These are phyloP conservation scores for Neogobius melanostomus DNA, from an alignment of 2,113 vertebrate genomes.

Conservation along the genomic window DNA sequence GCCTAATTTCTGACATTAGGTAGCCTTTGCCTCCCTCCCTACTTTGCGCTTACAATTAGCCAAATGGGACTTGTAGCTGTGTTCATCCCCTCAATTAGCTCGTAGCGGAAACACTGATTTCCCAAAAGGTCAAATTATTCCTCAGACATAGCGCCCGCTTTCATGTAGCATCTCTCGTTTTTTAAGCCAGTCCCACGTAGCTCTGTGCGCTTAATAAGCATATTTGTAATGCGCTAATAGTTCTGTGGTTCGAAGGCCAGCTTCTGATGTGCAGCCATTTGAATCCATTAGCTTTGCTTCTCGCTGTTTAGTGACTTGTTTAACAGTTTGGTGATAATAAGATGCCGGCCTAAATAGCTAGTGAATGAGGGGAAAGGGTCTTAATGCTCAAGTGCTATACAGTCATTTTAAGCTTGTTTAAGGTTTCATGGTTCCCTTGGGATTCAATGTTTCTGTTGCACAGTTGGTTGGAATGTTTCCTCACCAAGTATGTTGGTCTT, in stretches of 20 bases:
- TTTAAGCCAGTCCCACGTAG: slow-evolving; percentile 10
- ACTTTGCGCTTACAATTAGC: slow-evolving; percentile 10
- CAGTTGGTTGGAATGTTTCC: too few species aligned
- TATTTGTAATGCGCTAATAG: slow-evolving; percentile 29
- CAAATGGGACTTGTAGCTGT: slow-evolving; percentile 2
- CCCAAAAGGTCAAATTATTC: slow-evolving; percentile 13
- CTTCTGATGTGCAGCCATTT: slow-evolving; percentile 34
- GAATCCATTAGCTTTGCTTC: slow-evolving; percentile 30
- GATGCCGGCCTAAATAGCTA: background rate
- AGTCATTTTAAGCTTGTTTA: background rate
- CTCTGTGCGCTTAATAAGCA: slow-evolving; percentile 14
- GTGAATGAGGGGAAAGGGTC: background rate
- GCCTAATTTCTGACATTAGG: slow-evolving; percentile 1
- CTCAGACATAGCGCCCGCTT: slow-evolving; percentile 8
- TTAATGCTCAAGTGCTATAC: background rate
- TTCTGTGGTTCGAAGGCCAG: slow-evolving; percentile 30
- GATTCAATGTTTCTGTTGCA: too few species aligned
- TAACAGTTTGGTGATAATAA: background rate
- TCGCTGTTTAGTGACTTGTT: background rate
- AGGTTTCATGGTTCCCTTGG: too few species aligned
- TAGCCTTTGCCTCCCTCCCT: background rate
- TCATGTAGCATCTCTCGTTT: background rate
- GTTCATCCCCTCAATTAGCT: slow-evolving; percentile 5
- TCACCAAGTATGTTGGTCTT: too few species aligned
- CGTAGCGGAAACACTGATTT: slow-evolving; percentile 1